Conservation (phyloP, 2,888 invertebrate species). For the Folsomia manolachei region DNA sequence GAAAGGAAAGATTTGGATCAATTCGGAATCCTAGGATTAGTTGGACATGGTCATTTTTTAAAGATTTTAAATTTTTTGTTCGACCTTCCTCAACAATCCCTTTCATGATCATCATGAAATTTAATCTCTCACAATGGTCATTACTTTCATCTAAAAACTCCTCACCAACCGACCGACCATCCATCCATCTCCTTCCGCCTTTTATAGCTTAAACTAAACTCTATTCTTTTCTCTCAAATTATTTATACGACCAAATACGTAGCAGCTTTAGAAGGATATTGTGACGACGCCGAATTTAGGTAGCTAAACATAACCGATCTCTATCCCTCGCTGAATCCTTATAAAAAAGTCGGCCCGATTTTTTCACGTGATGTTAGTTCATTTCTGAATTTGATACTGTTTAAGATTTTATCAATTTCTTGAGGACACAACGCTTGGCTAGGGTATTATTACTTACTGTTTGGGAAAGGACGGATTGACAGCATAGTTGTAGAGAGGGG, state of each 20-base stretch:
- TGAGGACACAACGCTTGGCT: background rate
- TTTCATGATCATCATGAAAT: slow-evolving; percentile 11
- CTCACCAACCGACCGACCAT: background rate
- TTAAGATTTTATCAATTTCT: slow-evolving; percentile 6
- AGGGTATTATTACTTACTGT: too few species aligned
- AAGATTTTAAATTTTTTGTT: slow-evolving; percentile 12
- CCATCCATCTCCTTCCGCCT: slow-evolving; percentile 2
- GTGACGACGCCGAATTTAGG: slow-evolving; percentile 3
- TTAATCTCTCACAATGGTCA: slow-evolving; percentile 19
- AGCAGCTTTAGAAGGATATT: background rate
- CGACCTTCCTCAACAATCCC: slow-evolving; percentile 17
- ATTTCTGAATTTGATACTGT: slow-evolving; percentile 3
- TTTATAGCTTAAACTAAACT: background rate
- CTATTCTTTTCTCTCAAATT: background rate
- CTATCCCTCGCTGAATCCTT: background rate
- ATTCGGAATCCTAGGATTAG: slow-evolving; percentile 8
- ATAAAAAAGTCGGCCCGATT: background rate
- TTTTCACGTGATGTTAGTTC: background rate
- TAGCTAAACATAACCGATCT: background rate
- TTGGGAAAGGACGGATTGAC: background rate
- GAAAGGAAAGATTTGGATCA: slow-evolving; percentile 9
- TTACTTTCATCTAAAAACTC: slow-evolving; percentile 10
- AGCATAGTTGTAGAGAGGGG: too few species aligned
- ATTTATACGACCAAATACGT: slow-evolving; percentile 6
- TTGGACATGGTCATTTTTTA: slow-evolving; percentile 17